Conservation (phyloP, 2,888 invertebrate genomes). For the Enoplolaimus lenunculus region DNA sequence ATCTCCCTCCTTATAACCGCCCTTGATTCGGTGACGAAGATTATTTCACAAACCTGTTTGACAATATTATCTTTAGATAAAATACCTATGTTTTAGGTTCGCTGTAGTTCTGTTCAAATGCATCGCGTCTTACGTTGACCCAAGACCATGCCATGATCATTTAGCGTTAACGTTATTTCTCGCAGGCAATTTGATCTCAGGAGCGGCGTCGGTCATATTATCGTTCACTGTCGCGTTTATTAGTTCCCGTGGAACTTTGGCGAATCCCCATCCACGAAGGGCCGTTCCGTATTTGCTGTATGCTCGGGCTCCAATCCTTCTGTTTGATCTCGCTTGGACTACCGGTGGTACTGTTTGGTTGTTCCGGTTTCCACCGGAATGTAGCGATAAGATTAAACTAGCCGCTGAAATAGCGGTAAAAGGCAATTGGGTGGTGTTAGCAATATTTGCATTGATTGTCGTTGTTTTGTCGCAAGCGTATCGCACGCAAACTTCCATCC, state of each 20-base stretch:
- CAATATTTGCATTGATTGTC: neutral
- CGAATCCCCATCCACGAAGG: neutral
- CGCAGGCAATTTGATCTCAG: neutral
- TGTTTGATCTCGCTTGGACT: conserved; percentile 6
- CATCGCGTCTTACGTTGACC: neutral
- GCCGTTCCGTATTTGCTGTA: neutral
- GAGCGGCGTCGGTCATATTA: neutral
- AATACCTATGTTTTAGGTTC: neutral
- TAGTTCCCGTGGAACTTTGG: neutral
- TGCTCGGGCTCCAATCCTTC: neutral
- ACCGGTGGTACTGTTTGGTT: neutral
- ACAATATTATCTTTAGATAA: too few species aligned
- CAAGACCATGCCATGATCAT: neutral
- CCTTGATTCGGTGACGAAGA: too few species aligned
- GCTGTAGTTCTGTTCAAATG: neutral
- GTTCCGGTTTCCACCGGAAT: neutral
- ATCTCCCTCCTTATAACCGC: too few species aligned
- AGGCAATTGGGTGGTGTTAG: neutral
- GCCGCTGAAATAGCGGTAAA: neutral
- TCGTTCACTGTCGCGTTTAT: neutral
- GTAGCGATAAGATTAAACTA: neutral
- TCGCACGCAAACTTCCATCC: neutral
- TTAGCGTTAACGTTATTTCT: neutral
- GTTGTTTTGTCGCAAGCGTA: neutral
- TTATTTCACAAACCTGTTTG: too few species aligned